Evolutionary conservation across 2,113 vertebrate genomes (phyloP), one percentile per base, ranked within the genome.

Genomic region (Datnioides undecimradiatus): DNA sequence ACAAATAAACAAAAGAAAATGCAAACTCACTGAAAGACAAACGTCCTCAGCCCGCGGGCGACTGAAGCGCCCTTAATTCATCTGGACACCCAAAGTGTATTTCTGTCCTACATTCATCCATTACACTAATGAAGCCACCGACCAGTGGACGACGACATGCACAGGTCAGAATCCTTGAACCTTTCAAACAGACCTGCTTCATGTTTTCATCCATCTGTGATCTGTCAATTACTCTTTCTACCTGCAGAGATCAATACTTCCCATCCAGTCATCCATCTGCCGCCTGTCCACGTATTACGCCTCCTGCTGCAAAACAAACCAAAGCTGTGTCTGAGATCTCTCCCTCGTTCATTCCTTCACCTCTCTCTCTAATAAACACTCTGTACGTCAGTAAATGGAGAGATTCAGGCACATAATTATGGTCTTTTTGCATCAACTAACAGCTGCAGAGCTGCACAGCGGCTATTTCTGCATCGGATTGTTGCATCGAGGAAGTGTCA

Each of bases 101-200:
- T 64, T 65, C 2, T 70, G 48, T 67, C 60, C 67, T 7, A 14
- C 38, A 11, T 76, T 81, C 59, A 82, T 88, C 69, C 68, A 75
- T 86, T 81, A 77, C 55, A 8, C 41, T 91, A 73, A 87, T 82
- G 73, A 91, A 79, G 69, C 49, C 63, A 58, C 46, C 74, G 62
- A 60, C 48, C 60, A 74, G 51, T 49, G 52, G 43, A 77, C 63
- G 63, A n/a, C 55, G 40, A 23, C 16, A 36, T 19, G 54, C 73
- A 19, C 58, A 29, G 76, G 79, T 80, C 63, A 33, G 49, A 57
- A 43, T 86, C 60, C 85, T 89, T 76, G 46, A 85, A 72, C 76
- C 69, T 54, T 55, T 55, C 65, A 8, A 11, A 31, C 48, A 23
- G 0, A 23, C 69, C 29, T 40, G 19, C 55, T 40, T 49, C 48